Evolutionary conservation across 2,113 vertebrate species (phyloP), one percentile per base, ranked within the genome.

Genomic region (Morphnarchus princeps): DNA sequence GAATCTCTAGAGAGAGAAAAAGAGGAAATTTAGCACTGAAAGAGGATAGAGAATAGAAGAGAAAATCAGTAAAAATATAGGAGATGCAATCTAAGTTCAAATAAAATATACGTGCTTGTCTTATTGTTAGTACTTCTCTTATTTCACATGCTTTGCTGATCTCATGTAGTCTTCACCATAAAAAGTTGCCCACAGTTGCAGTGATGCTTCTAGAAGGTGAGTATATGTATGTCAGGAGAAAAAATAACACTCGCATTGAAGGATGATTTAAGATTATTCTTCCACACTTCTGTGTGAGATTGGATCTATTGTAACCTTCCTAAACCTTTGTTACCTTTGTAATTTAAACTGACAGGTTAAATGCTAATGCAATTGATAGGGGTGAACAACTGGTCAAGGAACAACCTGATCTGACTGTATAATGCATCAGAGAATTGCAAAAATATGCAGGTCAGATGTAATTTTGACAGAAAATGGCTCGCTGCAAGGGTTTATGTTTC

Each of bases 381-480:
- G 98, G 98, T 98, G 98, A 98, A 86, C 94, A 96, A 97, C 83
- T 98, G 98, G 97, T 97, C 98, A 98, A 95, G 90, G 98, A 95
- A 95, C 87, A 87, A 86, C 96, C 93, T 97, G 98, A 97, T 96
- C 93, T 95, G 98, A 98, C 97, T 98, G 55, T 38, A 82, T 97
- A 98, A 98, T 98, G 95, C 84, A 52, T 92, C 88, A 65, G 94
- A 94, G 86, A 97, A 97, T 97, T 96, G 96, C 96, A 97, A 95
- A 98, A 97, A 97, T 97, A 98, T 97, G 93, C 98, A 97, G 96
- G 88, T 91, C 94, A 76, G 49, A 93, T 97, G 87, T 92, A 97
- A 98, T 98, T 98, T 97, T 98, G 97, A 97, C 95, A 96, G 97
- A 96, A 97, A 97, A 97, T 96, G 92, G 97, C 96, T 97, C 36